Conservation (phyloP, 1,140 invertebrate species). For the Lepidurus couesii region DNA sequence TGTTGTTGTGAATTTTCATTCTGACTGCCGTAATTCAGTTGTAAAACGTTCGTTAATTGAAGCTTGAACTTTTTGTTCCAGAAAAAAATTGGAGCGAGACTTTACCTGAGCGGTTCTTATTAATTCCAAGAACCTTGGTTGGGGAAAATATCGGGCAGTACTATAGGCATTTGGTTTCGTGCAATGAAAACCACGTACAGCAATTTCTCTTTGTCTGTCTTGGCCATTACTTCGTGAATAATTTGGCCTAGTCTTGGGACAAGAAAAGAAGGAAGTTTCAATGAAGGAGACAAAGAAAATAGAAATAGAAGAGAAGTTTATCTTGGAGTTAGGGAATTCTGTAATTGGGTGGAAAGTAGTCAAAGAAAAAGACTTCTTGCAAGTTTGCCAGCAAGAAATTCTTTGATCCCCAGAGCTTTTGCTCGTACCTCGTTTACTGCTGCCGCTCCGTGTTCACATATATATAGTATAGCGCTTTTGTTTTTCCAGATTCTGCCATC, state of each 20-base stretch:
- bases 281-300: background rate
- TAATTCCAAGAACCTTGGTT: no score
- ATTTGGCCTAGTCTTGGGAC: background rate
- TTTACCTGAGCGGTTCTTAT: no score
- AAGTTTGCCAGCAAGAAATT: slow-evolving; percentile 8
- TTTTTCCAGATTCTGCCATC: background rate
- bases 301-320: background rate
- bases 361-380: slow-evolving; percentile 5
- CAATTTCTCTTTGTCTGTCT: background rate
- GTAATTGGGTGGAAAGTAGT: slow-evolving; percentile 22
- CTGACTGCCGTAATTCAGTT: no score
- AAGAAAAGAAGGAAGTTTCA: background rate
- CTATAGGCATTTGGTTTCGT: no score
- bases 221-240: background rate
- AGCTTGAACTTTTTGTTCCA: no score
- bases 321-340: background rate
- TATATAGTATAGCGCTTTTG: background rate
- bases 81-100: no score
- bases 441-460: background rate
- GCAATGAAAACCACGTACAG: background rate
- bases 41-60: no score
- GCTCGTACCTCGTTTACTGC: slow-evolving; percentile 16
- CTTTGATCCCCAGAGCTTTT: slow-evolving; percentile 20
- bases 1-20: no score
- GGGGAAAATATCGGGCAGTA: no score